These are phyloP conservation scores for Xerus inauris DNA, from an alignment of 2,113 vertebrate genomes.

Conservation along the genomic window DNA sequence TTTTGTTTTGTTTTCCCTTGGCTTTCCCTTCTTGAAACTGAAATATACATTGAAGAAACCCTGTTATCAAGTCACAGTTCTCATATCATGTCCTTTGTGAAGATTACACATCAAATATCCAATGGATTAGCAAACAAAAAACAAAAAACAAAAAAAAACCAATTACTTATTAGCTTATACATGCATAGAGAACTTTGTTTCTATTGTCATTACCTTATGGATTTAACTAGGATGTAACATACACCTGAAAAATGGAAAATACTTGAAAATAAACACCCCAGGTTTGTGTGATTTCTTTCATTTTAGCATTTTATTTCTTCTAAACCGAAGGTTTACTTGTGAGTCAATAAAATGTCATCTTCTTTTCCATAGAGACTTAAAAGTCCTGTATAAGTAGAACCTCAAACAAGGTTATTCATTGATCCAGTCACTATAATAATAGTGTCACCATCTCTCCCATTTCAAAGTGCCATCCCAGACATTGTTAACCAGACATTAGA, in stretches of 20 bases:
- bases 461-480: neutral
- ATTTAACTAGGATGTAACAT: neutral
- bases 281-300: neutral
- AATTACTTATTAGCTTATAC: neutral
- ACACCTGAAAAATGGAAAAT: neutral
- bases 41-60: neutral
- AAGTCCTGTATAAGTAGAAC: neutral
- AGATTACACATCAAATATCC: neutral
- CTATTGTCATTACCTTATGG: neutral
- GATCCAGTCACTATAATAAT: neutral
- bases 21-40: neutral
- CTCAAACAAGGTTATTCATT: neutral
- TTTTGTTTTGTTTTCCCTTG: neutral
- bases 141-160: no score
- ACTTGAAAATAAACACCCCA: neutral
- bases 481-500: neutral
- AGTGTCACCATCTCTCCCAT: neutral
- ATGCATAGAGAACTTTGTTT: neutral
- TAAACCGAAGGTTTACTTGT: neutral
- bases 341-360: neutral
- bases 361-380: neutral
- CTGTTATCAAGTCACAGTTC: neutral
- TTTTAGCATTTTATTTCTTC: conserved; percentile 13
- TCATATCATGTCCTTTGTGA: neutral
- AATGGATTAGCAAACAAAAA: neutral